Evolutionary conservation across 1,140 invertebrate species (phyloP).

Genomic region (Steinernema feltiae): DNA sequence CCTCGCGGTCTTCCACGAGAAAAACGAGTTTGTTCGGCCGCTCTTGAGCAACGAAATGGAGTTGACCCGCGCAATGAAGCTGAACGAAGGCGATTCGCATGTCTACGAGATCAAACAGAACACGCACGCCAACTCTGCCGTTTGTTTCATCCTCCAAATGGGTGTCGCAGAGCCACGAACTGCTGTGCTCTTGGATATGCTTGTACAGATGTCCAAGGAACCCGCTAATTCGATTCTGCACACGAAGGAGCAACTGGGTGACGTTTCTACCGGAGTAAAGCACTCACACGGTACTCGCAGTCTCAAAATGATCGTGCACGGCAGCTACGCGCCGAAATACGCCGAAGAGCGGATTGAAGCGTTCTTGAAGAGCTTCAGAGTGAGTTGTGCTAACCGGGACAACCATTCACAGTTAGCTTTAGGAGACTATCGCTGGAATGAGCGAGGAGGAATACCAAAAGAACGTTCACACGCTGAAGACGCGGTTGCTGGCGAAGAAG

Average conservation of each 20-base stretch:
- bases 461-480: too few species aligned
- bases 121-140: slow-evolving; percentile 78
- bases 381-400: too few species aligned
- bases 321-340: slow-evolving; percentile 73
- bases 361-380: slow-evolving; percentile 74
- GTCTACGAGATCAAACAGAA: slow-evolving; percentile 64
- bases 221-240: slow-evolving; percentile 82
- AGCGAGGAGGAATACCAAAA: slow-evolving; percentile 75
- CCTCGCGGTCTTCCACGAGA: not conserved
- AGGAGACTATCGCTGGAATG: slow-evolving; percentile 71
- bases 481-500: too few species aligned
- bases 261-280: slow-evolving; percentile 76
- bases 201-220: slow-evolving; percentile 79
- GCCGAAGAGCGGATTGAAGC: slow-evolving; percentile 78
- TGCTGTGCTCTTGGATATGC: slow-evolving; percentile 78
- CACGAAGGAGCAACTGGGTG: slow-evolving; percentile 86
- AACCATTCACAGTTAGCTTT: slow-evolving; percentile 11
- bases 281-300: slow-evolving; percentile 72
- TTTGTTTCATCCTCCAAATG: slow-evolving; percentile 79
- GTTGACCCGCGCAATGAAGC: slow-evolving; percentile 18
- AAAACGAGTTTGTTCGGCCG: slow-evolving; percentile 5
- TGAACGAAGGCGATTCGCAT: slow-evolving; percentile 31
- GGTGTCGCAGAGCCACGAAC: slow-evolving; percentile 69
- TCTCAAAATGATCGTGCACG: slow-evolving; percentile 80
- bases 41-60: slow-evolving; percentile 24